A percentile compares a stretch with the other conserved stretches of the same genome.
Conservation (phyloP, 1,140 invertebrate species). For the Phocides pigmalion region DNA sequence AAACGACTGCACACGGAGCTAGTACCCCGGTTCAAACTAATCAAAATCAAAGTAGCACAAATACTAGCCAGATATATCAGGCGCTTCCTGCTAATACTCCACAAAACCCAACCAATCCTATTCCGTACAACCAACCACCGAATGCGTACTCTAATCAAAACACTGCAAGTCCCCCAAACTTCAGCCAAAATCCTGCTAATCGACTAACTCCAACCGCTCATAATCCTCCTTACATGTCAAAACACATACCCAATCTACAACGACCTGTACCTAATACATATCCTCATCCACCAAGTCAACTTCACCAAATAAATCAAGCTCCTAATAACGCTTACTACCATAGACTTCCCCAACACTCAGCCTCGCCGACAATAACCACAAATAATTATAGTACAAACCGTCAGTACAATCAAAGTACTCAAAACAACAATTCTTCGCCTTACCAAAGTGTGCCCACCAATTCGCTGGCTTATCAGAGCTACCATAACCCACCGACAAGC, state of each 20-base stretch:
- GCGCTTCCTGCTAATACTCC: slow-evolving; percentile 54
- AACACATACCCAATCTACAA: slow-evolving; percentile 57
- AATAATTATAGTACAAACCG: slow-evolving; percentile 58
- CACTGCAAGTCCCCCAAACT: slow-evolving; percentile 70
- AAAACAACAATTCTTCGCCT: slow-evolving; percentile 56
- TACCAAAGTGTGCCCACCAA: slow-evolving; percentile 81
- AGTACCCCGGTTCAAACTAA: slow-evolving; percentile 52
- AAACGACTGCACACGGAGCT: slow-evolving; percentile 56
- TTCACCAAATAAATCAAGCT: slow-evolving; percentile 58
- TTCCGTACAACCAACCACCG: slow-evolving; percentile 72
- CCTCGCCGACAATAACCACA: slow-evolving; percentile 41
- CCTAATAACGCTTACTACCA: slow-evolving; percentile 70
- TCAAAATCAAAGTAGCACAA: slow-evolving; percentile 48
- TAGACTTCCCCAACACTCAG: slow-evolving; percentile 58
- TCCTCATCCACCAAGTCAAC: slow-evolving; percentile 66
- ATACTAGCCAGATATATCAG: slow-evolving; percentile 71
- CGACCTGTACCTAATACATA: slow-evolving; percentile 67
- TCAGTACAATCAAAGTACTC: slow-evolving; percentile 53
- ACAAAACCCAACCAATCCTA: slow-evolving; percentile 58
- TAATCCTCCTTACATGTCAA: slow-evolving; percentile 59
- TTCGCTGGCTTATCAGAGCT: slow-evolving; percentile 75
- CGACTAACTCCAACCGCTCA: slow-evolving; percentile 68
- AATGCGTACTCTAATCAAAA: slow-evolving; percentile 58
- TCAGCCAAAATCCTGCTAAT: slow-evolving; percentile 71
- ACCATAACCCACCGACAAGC: slow-evolving; percentile 75